Evolutionary conservation across 2,113 vertebrate genomes (phyloP).

Genomic region (Argyrosomus japonicus): DNA sequence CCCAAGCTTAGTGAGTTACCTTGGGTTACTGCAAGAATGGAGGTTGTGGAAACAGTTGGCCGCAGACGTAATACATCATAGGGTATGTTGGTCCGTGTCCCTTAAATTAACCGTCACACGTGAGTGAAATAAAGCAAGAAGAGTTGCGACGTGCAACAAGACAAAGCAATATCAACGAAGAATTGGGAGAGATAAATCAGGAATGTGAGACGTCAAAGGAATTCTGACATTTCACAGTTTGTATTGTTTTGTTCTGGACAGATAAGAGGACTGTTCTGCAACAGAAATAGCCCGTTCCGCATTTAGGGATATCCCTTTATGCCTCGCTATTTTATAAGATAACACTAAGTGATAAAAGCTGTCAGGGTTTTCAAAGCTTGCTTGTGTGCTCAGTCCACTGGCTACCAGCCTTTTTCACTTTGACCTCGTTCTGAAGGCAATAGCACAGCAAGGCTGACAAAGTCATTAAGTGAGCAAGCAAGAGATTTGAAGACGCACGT

Average conservation of each 20-base stretch:
- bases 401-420: constrained; percentile 20
- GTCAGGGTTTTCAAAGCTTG: constrained; percentile 9
- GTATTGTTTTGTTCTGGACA: constrained; percentile 13
- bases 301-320: not conserved
- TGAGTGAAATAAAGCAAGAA: not conserved
- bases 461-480: constrained; percentile 77
- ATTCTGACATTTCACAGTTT: constrained; percentile 13
- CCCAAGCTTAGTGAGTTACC: constrained; percentile 65
- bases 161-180: constrained; percentile 29
- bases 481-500: constrained; percentile 50
- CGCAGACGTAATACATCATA: constrained; percentile 35
- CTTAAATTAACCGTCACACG: not conserved
- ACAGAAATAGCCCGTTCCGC: constrained; percentile 25
- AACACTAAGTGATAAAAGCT: not conserved
- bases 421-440: constrained; percentile 34
- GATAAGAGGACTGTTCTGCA: constrained; percentile 26
- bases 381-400: not conserved
- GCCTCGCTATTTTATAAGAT: constrained; percentile 2
- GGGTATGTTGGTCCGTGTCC: constrained; percentile 17
- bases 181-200: constrained; percentile 43
- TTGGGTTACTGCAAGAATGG: constrained; percentile 61
- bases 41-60: constrained; percentile 45
- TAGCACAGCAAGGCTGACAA: constrained; percentile 49
- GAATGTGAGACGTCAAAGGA: constrained; percentile 41
- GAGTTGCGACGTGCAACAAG: constrained; percentile 17